A percentile compares a stretch with the other conserved stretches of the same genome.
phyloP scores from a whole-genome alignment of 2,888 invertebrate species.

The Ischnura elegans region DNA sequence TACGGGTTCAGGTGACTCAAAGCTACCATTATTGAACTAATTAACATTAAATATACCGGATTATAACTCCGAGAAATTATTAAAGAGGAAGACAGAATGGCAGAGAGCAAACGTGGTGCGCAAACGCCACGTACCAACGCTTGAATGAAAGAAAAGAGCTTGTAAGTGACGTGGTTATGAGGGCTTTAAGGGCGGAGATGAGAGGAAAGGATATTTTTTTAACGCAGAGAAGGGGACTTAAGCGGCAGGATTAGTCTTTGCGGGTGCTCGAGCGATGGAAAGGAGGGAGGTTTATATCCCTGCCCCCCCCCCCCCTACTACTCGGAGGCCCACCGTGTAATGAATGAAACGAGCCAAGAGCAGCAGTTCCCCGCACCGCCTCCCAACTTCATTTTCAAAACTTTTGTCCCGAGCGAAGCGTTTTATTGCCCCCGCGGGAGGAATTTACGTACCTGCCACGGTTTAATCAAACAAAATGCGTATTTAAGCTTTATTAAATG shows the following conservation, averaged over 20 bases:
- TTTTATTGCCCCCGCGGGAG: not conserved
- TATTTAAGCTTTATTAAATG: not conserved
- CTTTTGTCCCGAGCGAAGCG: not conserved
- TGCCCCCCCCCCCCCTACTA: too few relatives aligned
- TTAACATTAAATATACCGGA: too few relatives aligned
- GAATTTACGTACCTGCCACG: not conserved
- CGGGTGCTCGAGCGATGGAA: not conserved
- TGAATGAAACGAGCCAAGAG: not conserved
- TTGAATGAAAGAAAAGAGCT: not conserved
- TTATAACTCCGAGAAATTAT: too few relatives aligned
- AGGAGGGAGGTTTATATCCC: too few relatives aligned
- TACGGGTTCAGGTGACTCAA: too few relatives aligned
- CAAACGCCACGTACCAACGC: too few relatives aligned
- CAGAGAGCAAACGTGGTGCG: too few relatives aligned
- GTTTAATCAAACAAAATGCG: not conserved
- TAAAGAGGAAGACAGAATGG: too few relatives aligned
- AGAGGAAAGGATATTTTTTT: constrained; percentile 19
- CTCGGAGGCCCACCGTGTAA: not conserved
- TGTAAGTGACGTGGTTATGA: not conserved
- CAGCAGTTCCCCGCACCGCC: not conserved
- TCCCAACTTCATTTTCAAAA: not conserved
- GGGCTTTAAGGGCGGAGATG: constrained; percentile 35
- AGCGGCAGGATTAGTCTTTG: constrained; percentile 36
- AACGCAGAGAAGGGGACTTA: constrained; percentile 6
- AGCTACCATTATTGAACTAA: too few relatives aligned